Percentiles rank a stretch among this genome's conserved stretches.
phyloP scores from a whole-genome alignment of 2,888 invertebrate genomes.

The Acheta domesticus region DNA sequence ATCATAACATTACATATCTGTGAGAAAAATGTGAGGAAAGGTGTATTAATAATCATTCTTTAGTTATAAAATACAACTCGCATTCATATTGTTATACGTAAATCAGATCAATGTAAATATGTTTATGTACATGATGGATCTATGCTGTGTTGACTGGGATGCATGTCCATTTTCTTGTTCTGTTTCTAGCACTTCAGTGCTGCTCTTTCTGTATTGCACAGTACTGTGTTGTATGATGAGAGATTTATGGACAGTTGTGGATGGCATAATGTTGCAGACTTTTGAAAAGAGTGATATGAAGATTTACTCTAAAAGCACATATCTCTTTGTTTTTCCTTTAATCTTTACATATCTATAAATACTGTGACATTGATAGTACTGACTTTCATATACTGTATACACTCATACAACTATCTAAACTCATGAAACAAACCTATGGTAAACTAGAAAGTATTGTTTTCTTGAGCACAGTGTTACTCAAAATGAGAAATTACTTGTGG shows the following conservation, averaged over 20 bases:
- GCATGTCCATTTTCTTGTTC: not conserved
- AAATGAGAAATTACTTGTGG: too few relatives aligned
- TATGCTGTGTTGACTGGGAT: not conserved
- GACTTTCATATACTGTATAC: slow-evolving; percentile 4
- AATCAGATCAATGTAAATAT: not conserved
- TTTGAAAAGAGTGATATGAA: not conserved
- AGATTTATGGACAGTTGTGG: not conserved
- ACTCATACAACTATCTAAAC: not conserved
- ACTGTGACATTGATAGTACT: not conserved
- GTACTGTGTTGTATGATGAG: not conserved
- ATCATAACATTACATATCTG: not conserved
- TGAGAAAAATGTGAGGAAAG: not conserved
- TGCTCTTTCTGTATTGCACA: not conserved
- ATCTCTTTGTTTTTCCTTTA: not conserved
- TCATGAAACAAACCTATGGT: too few relatives aligned
- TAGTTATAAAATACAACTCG: not conserved
- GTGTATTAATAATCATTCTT: slow-evolving; percentile 4
- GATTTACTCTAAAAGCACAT: not conserved
- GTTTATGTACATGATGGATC: not conserved
- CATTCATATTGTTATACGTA: not conserved
- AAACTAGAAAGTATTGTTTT: too few relatives aligned
- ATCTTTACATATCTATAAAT: not conserved
- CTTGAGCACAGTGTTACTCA: too few relatives aligned
- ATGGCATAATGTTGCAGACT: not conserved
- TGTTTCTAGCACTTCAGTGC: slow-evolving; percentile 1